Evolutionary conservation across 2,797 vertebrate genomes (phyloP).

Genomic region (Varecia variegata): DNA sequence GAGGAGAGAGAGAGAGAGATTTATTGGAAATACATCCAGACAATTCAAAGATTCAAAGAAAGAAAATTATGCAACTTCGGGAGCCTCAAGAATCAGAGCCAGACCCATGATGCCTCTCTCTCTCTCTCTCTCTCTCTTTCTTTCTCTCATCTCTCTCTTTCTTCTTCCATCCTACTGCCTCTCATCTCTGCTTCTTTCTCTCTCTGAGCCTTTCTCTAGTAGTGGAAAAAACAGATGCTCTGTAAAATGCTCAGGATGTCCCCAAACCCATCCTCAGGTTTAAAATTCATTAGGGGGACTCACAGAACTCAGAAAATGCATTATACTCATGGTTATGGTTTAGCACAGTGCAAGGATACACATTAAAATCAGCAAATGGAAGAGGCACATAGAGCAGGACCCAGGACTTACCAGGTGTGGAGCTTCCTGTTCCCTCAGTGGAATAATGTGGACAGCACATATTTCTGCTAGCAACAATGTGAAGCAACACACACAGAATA

Average conservation of each 20-base stretch:
- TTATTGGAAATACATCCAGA: background rate
- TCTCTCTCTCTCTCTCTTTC: background rate
- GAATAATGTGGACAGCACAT: background rate
- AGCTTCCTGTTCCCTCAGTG: background rate
- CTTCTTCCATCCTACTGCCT: too few species aligned
- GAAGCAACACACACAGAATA: background rate
- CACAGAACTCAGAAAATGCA: background rate
- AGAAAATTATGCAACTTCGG: background rate
- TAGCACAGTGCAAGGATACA: background rate
- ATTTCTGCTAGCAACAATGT: background rate
- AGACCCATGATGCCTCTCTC: background rate
- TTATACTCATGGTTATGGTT: background rate
- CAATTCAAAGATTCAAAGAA: background rate
- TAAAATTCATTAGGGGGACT: background rate
- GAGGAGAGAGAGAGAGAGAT: background rate
- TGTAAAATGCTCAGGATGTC: background rate
- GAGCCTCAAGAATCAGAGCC: background rate
- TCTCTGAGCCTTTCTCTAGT: background rate
- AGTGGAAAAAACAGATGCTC: background rate
- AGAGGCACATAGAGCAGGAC: rapidly evolving
- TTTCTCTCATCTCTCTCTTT: background rate
- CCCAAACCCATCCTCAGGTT: background rate
- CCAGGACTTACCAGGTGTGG: background rate
- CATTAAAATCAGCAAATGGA: background rate
- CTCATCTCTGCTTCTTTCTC: background rate